Evolutionary conservation across 2,797 vertebrate genomes (phyloP).

Genomic region (Xyrichtys novacula): DNA sequence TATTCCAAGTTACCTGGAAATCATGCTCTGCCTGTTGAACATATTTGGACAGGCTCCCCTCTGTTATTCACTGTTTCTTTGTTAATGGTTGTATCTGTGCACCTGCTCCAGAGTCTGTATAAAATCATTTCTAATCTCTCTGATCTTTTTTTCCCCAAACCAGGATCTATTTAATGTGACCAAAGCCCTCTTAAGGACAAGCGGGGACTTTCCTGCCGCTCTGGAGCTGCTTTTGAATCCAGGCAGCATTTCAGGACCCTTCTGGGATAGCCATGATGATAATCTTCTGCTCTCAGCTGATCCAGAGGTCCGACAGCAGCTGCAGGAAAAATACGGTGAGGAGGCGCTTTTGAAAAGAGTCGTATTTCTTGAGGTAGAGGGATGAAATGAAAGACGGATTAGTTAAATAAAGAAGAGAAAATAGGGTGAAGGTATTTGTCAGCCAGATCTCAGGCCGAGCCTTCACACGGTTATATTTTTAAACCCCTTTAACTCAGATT

Average conservation of each 20-base stretch:
- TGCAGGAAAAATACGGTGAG: conserved; percentile 78
- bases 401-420: not conserved
- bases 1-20: too few relatives aligned
- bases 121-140: conserved; percentile 3
- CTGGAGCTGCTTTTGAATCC: conserved; percentile 74
- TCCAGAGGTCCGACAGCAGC: conserved; percentile 37
- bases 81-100: not conserved
- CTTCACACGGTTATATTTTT: too few relatives aligned
- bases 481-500: too few relatives aligned
- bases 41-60: too few relatives aligned
- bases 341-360: conserved; percentile 73
- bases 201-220: conserved; percentile 86
- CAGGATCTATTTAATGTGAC: conserved; percentile 87
- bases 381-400: conserved; percentile 23
- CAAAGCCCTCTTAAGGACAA: conserved; percentile 91
- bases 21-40: too few relatives aligned
- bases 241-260: conserved; percentile 12
- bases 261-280: conserved; percentile 79
- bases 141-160: not conserved
- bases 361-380: conserved; percentile 71
- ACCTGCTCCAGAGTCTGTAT: not conserved
- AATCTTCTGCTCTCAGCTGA: conserved; percentile 63
- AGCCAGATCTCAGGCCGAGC: too few relatives aligned
- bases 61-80: not conserved
- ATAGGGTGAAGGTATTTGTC: too few relatives aligned